phyloP scores from a whole-genome alignment of 1,140 invertebrate genomes.

The Scaptomyza hsui region DNA sequence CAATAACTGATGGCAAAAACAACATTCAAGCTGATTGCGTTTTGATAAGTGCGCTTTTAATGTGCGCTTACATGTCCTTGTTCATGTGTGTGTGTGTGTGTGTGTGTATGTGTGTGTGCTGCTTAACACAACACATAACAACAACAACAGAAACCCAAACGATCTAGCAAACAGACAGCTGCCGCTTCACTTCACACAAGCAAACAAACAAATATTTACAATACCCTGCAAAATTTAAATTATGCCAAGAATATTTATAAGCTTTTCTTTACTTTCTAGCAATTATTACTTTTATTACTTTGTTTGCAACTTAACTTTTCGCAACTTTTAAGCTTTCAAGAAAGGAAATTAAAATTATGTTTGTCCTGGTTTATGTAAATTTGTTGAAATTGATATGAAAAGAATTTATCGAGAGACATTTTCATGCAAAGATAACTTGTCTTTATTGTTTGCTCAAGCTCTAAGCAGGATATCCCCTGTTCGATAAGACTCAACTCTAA shows the following conservation, averaged over 20 bases:
- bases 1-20: conserved; percentile 26
- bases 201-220: conserved; percentile 36
- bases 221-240: conserved; percentile 16
- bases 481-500: neutral
- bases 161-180: conserved; percentile 27
- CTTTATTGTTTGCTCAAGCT: neutral
- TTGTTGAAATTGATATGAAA: too few relatives aligned
- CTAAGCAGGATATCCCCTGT: conserved; percentile 4
- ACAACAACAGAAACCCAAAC: neutral
- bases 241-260: neutral
- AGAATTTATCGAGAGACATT: too few relatives aligned
- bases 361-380: too few relatives aligned
- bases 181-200: conserved; percentile 39
- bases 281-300: neutral
- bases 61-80: conserved; percentile 2
- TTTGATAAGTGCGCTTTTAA: conserved; percentile 47
- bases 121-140: conserved; percentile 11
- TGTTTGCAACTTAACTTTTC: neutral
- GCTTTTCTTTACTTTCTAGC: neutral
- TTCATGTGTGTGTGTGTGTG: neutral
- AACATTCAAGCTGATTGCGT: conserved; percentile 54
- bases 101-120: neutral
- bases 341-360: neutral
- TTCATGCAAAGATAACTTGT: too few relatives aligned
- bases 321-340: neutral